These are phyloP conservation scores for Buphagus erythrorhynchus DNA, from an alignment of 2,797 vertebrate genomes.

Conservation along the genomic window DNA sequence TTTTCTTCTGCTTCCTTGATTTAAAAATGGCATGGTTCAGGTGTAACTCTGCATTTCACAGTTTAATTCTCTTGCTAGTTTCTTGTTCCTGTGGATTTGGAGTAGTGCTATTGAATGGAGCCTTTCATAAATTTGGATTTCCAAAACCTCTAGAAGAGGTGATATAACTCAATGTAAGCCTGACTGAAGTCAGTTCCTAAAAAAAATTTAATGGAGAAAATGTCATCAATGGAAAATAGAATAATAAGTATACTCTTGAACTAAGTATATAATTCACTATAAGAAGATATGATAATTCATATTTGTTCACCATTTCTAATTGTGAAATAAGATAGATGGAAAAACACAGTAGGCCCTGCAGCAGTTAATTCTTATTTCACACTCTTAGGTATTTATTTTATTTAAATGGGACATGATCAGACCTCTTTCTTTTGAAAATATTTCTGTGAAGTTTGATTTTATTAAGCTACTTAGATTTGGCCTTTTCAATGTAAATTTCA, in stretches of 20 bases:
- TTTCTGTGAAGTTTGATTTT: background rate
- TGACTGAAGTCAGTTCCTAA: background rate
- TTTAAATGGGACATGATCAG: background rate
- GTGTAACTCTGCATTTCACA: background rate
- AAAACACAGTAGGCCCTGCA: background rate
- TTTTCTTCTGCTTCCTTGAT: background rate
- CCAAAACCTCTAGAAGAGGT: background rate
- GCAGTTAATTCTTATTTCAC: background rate
- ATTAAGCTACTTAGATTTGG: background rate
- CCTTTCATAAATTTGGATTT: background rate
- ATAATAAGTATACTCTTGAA: background rate
- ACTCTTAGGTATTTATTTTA: background rate
- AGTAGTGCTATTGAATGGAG: background rate
- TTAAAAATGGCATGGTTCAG: background rate
- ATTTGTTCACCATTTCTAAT: background rate
- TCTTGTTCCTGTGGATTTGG: background rate
- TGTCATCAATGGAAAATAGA: background rate
- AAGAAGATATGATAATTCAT: background rate
- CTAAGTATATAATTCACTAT: background rate
- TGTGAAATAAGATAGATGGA: background rate
- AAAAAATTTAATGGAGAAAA: background rate
- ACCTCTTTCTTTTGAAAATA: background rate
- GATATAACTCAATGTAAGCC: background rate
- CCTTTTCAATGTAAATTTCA: background rate
- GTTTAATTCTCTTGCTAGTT: background rate